Evolutionary conservation across 2,888 invertebrate genomes (phyloP).

Genomic region (Leucozona laternaria): DNA sequence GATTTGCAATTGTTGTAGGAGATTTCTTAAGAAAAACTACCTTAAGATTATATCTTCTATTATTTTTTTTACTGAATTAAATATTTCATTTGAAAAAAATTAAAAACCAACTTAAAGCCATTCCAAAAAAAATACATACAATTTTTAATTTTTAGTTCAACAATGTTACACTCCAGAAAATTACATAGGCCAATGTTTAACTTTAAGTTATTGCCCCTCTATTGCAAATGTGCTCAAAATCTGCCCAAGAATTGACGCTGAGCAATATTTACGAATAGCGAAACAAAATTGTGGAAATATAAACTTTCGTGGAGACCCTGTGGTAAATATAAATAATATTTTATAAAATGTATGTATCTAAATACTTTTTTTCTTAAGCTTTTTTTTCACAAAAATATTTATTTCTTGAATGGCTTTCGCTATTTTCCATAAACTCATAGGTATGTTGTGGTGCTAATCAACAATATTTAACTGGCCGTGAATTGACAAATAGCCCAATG

Average conservation of each 20-base stretch:
- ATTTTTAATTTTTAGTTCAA: constrained; percentile 64
- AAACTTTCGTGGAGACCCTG: constrained; percentile 80
- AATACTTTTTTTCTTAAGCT: background rate
- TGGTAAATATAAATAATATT: constrained; percentile 78
- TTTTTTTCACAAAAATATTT: background rate
- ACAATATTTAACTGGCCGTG: constrained; percentile 39
- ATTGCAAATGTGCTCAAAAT: constrained; percentile 79
- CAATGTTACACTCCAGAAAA: constrained; percentile 81
- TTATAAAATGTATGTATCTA: background rate
- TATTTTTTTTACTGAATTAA: no score
- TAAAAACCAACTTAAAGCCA: no score
- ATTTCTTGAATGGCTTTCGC: constrained; percentile 40
- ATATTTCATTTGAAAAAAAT: no score
- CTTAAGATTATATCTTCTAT: no score
- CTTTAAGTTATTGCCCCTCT: constrained; percentile 80
- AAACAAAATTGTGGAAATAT: constrained; percentile 81
- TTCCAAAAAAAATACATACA: no score
- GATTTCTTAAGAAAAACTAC: no score
- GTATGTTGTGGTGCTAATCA: constrained; percentile 78
- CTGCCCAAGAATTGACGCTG: constrained; percentile 77
- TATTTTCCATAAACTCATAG: constrained; percentile 76
- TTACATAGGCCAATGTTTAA: constrained; percentile 80
- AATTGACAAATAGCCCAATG: constrained; percentile 14
- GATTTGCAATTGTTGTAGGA: no score
- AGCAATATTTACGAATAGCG: constrained; percentile 79